Conservation (phyloP, 2,113 vertebrate genomes). For the Tachuris rubrigastra region DNA sequence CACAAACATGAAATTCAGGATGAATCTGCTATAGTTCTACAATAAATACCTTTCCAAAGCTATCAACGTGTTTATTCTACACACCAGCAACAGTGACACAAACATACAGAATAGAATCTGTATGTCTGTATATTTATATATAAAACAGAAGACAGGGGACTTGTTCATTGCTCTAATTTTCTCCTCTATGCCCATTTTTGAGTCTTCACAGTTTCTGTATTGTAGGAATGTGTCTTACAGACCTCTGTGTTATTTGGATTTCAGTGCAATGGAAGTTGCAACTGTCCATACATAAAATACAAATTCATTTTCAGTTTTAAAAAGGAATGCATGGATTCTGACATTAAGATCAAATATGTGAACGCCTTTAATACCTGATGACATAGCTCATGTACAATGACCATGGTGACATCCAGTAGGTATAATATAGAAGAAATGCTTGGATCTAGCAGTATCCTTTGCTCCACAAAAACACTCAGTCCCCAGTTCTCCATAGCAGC, state of each 20-base stretch:
- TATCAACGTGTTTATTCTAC: background rate
- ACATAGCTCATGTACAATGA: slow-evolving; percentile 87
- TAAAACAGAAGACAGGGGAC: background rate
- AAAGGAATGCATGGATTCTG: background rate
- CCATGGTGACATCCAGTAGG: slow-evolving; percentile 90
- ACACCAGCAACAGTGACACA: background rate
- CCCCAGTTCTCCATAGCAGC: slow-evolving; percentile 94
- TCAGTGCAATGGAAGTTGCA: background rate
- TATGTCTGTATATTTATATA: too few relatives aligned
- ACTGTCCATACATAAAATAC: background rate
- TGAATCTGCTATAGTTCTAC: slow-evolving; percentile 10
- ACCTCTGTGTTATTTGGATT: background rate
- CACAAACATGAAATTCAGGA: slow-evolving; percentile 39
- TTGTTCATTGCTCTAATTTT: background rate
- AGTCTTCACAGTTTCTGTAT: background rate
- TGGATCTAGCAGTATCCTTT: slow-evolving; percentile 88
- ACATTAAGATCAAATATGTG: background rate
- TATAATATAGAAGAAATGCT: slow-evolving; percentile 88
- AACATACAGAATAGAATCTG: background rate
- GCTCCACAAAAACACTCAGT: slow-evolving; percentile 89
- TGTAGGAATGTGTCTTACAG: background rate
- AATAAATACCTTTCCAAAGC: slow-evolving; percentile 38
- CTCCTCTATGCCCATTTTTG: background rate
- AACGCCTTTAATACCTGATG: slow-evolving; percentile 82
- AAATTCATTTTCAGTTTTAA: background rate